phyloP scores from a whole-genome alignment of 1,140 invertebrate species.

The Zaprionus taronus region DNA sequence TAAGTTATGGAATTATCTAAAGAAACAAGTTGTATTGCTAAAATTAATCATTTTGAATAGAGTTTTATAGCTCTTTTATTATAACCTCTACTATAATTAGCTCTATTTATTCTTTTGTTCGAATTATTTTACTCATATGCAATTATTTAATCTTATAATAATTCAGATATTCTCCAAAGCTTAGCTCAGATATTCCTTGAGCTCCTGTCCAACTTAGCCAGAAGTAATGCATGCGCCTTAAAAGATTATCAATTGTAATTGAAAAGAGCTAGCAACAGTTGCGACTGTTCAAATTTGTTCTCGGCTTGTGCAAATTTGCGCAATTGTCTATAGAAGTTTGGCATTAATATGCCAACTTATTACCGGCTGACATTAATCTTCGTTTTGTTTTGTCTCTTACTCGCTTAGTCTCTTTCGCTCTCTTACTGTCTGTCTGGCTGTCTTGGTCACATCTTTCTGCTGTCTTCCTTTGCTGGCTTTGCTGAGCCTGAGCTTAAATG shows the following conservation, averaged over 20 bases:
- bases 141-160: neutral
- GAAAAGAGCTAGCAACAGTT: slow-evolving; percentile 2
- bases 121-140: too few relatives aligned
- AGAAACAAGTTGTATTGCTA: too few relatives aligned
- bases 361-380: slow-evolving; percentile 61
- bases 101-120: too few relatives aligned
- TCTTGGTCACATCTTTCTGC: neutral
- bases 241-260: slow-evolving; percentile 13
- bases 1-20: too few relatives aligned
- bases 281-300: neutral
- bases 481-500: slow-evolving; percentile 53
- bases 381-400: slow-evolving; percentile 28
- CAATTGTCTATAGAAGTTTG: slow-evolving; percentile 36
- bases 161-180: neutral
- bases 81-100: too few relatives aligned
- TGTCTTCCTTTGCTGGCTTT: slow-evolving; percentile 15
- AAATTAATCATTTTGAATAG: too few relatives aligned
- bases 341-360: slow-evolving; percentile 16
- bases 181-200: neutral
- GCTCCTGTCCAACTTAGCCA: neutral
- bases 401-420: neutral
- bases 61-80: too few relatives aligned
- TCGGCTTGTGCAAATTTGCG: slow-evolving; percentile 23
- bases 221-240: neutral
- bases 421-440: neutral